Evolutionary conservation across 2,797 vertebrate species (phyloP).

Genomic region (Tamandua tetradactyla): DNA sequence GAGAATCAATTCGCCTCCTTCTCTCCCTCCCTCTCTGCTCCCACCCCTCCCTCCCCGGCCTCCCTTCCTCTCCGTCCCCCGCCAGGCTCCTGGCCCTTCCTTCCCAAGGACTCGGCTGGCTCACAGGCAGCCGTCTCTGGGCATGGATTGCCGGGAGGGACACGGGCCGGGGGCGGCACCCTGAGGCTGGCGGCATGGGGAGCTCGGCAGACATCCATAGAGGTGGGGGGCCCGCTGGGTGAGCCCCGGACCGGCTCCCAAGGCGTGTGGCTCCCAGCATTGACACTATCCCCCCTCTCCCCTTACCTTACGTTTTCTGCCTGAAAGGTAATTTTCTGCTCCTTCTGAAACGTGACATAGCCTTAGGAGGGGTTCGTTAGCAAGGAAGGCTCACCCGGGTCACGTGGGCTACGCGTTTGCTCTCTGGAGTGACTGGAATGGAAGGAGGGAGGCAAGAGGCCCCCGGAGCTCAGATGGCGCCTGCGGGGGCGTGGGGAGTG

Average conservation of each 20-base stretch:
- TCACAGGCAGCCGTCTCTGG: background rate
- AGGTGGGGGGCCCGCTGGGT: slow-evolving; percentile 41
- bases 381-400: slow-evolving; percentile 67
- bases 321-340: slow-evolving; percentile 75
- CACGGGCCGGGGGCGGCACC: background rate
- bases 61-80: slow-evolving; percentile 41
- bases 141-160: background rate
- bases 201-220: background rate
- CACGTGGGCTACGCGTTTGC: slow-evolving; percentile 67
- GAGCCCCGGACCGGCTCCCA: background rate
- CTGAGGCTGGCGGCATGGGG: background rate
- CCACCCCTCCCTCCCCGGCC: slow-evolving; percentile 69
- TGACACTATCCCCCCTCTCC: too few species aligned
- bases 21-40: slow-evolving; percentile 58
- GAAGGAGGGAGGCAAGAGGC: slow-evolving; percentile 63
- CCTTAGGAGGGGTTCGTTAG: slow-evolving; percentile 57
- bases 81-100: background rate
- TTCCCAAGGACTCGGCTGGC: background rate
- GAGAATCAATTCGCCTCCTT: slow-evolving; percentile 79
- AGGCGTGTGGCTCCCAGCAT: too few species aligned
- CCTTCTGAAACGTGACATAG: slow-evolving; percentile 7
- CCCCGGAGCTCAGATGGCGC: background rate
- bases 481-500: rapidly evolving
- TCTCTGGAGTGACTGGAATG: slow-evolving; percentile 57
- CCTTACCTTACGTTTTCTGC: slow-evolving; percentile 57